These are phyloP conservation scores for Platalea minor DNA, from an alignment of 2,797 vertebrate genomes.

Conservation along the genomic window DNA sequence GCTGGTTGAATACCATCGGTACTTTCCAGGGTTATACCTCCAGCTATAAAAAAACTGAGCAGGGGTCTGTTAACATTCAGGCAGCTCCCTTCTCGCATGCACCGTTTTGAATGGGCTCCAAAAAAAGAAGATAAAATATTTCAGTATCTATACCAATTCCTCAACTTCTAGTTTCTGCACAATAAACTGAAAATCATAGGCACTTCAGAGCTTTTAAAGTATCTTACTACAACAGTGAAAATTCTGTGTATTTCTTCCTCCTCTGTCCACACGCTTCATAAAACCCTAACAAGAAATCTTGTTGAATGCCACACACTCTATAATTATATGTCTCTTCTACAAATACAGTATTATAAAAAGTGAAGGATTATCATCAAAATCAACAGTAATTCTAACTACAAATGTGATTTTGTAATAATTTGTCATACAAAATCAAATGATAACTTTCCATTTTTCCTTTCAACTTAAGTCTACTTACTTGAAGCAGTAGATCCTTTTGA, in stretches of 20 bases:
- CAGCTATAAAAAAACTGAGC: background rate
- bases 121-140: background rate
- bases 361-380: slow-evolving; percentile 12
- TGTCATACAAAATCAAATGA: background rate
- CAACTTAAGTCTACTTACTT: slow-evolving; percentile 76
- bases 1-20: background rate
- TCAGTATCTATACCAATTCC: background rate
- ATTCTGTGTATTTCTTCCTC: background rate
- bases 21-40: background rate
- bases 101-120: background rate
- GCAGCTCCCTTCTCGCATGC: background rate
- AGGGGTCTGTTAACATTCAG: background rate
- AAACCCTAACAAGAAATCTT: background rate
- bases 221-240: slow-evolving; percentile 75
- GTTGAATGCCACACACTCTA: background rate
- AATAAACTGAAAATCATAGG: background rate
- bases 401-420: background rate
- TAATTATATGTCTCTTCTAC: slow-evolving; percentile 23
- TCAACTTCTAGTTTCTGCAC: background rate
- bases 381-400: slow-evolving; percentile 19
- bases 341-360: background rate
- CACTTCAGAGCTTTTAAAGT: slow-evolving; percentile 56
- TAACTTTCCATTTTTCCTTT: slow-evolving; percentile 27
- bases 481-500: slow-evolving; percentile 83
- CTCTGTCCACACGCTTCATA: background rate